These are phyloP conservation scores for Antedon mediterranea DNA, from an alignment of 53 echinoderm and acorn worm species.

Conservation along the genomic window DNA sequence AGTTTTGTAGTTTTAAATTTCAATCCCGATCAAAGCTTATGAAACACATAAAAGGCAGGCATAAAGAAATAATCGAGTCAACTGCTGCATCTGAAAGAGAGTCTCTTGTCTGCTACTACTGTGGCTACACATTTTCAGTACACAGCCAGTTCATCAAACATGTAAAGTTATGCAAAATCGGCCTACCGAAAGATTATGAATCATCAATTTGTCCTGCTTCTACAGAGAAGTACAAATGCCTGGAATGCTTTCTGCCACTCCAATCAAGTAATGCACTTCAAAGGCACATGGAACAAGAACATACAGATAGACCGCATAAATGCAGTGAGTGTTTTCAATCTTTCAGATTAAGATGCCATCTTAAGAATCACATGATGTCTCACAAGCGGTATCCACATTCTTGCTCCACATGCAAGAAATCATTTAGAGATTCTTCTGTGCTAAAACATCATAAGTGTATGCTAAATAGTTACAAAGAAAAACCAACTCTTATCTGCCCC, in stretches of 20 bases:
- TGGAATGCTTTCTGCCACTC: neutral
- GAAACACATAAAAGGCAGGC: neutral
- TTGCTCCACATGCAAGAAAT: neutral
- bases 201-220: neutral
- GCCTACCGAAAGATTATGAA: neutral
- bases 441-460: neutral
- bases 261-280: neutral
- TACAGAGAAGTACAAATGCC: neutral
- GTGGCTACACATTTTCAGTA: neutral
- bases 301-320: neutral
- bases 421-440: neutral
- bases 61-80: neutral
- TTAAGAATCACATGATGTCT: neutral
- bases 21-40: neutral
- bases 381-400: neutral
- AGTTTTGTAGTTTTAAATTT: neutral
- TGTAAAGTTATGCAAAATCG: neutral
- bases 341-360: neutral
- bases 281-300: neutral
- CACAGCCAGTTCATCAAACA: neutral
- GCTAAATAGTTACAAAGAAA: neutral
- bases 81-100: neutral
- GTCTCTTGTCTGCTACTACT: neutral
- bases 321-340: neutral
- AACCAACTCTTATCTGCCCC: neutral